Evolutionary conservation across 2,797 vertebrate species (phyloP).

Genomic region (Anguilla marmorata): DNA sequence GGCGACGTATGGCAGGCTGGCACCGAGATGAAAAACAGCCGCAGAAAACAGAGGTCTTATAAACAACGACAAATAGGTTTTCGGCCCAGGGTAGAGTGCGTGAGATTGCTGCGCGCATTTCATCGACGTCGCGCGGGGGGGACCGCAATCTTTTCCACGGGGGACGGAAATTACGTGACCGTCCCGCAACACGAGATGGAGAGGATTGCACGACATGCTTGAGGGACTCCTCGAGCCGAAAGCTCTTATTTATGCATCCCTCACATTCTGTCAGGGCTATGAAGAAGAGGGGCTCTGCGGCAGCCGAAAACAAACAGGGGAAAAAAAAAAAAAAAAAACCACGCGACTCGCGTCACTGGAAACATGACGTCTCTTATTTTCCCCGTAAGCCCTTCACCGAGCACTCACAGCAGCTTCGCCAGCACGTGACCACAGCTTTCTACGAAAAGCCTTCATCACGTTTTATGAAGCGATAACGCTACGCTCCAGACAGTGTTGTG

Average conservation of each 20-base stretch:
- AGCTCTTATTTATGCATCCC: neutral
- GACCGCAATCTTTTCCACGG: neutral
- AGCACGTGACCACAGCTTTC: neutral
- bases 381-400: neutral
- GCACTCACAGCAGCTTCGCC: neutral
- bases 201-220: neutral
- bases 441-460: neutral
- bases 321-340: neutral
- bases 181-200: neutral
- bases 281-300: neutral
- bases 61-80: neutral
- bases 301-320: neutral
- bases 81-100: neutral
- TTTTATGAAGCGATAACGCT: neutral
- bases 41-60: neutral
- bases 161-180: neutral
- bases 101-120: too few species aligned
- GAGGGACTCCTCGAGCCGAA: neutral
- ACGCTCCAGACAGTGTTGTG: neutral
- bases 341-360: neutral
- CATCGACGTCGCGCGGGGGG: neutral
- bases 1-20: neutral
- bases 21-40: neutral
- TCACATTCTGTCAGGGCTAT: neutral
- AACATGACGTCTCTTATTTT: neutral